Base-by-base conservation (phyloP, 2,888 invertebrate genomes). In the Ochropleura plecta region DNA sequence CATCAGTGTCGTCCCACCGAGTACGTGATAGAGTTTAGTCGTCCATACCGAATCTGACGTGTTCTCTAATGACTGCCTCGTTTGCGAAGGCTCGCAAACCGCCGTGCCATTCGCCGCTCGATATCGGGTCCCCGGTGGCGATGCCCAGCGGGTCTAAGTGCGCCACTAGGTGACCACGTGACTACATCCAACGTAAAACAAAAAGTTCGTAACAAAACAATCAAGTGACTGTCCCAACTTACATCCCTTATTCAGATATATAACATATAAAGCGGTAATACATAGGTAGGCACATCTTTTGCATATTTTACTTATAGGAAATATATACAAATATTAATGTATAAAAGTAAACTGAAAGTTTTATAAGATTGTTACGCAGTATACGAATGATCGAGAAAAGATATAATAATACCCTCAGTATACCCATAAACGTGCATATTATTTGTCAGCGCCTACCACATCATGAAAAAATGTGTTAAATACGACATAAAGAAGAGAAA, bases 101-200 rank as follows among this genome's bases (percentile, higher is more conserved):
- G 88, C 96, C 95, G 88, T 95, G 95, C 95, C 96, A 95, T 90
- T 96, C 95, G 90, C 94, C 93, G 91, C 95, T 95, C 86, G 95
- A 95, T 77, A 93, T 94, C 89, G 97, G 97, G 94, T 97, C 97
- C 89, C 97, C 97, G 94, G 97, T 97, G 94, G 97, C 97, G 95
- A 99, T 99, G 96, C 98, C 98, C 96, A 99, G 97, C 82, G 99
- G 99, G 96, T 99, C 99, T 96, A 99, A 97, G 92, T 98, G 98
- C 91, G 99, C 98, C 93, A 98, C 98, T 96, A 99, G 98, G 97
- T 99, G 99, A 93, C 99, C 99, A 93, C 99, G 98, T 89, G 98
- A 98, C 99, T 99, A 97, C 88, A 90, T 88, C 90, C 89, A 91
- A 90, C 89, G 91, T 91, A 82, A 86, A 88, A 88, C 80, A 89